Base-by-base conservation (phyloP, 2,113 vertebrate species). In the Phoxinus phoxinus region DNA sequence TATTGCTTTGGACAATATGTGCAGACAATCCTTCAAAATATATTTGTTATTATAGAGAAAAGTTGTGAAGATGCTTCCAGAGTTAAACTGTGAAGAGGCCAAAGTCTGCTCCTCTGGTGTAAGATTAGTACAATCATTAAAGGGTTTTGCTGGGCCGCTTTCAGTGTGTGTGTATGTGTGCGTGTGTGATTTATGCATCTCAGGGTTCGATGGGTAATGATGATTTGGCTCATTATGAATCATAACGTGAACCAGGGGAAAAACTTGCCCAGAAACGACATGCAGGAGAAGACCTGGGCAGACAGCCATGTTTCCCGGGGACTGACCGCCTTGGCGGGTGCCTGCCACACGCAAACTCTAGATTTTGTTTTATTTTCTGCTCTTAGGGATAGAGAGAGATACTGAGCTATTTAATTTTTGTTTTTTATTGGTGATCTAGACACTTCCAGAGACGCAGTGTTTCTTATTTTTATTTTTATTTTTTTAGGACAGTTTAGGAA, bases 141-240 rank as follows among this genome's bases (percentile, higher is more conserved):
- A 75, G 30, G 32, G 35, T 46, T 74, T 83, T 27, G 44, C 56
- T 86, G 74, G n/a, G 46, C 53, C 23, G 11, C 48, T 77, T 67
- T 44, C 46, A 23, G 5, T 17, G 48, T 17, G 48, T 48, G 41
- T 44, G 77, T 32, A 15, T 27, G 71, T 41, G 46, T 12, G 37
- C 17, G 56, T 71, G 67, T 32, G n/a, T 8, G 30, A 59, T 58
- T 82, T 75, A 32, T 79, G 27, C 27, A 76, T 84, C 83, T 84
- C 37, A 46, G 81, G 30, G 8, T 65, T 74, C 61, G n/a, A 77
- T 72, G 69, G 44, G 81, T 86, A 87, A 89, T 85, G 84, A 89
- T 81, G 77, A 84, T 86, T 86, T 87, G 86, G 86, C 88, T 87
- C 59, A 61, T 86, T 85, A 86, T 73, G 77, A 84, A 78, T 84